phyloP scores from a whole-genome alignment of 1,140 invertebrate genomes.

The Euwallacea similis region DNA sequence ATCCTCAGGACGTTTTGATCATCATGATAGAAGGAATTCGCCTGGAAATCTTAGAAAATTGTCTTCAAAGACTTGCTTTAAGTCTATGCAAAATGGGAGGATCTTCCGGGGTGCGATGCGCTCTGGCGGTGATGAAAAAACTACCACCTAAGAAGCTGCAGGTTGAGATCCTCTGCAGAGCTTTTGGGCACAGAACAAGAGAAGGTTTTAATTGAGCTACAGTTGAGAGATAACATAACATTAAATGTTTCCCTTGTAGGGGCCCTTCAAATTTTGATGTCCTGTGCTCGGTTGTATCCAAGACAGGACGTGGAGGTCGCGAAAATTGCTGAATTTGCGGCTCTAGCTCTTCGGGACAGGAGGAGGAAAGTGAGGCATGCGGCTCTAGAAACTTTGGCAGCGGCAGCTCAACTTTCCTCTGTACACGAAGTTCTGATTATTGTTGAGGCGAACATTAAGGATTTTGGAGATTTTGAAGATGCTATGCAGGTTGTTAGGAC shows the following conservation, averaged over 20 bases:
- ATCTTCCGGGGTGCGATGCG: constrained; percentile 60
- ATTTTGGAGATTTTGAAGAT: constrained; percentile 53
- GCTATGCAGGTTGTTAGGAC: constrained; percentile 59
- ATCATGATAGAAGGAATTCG: constrained; percentile 41
- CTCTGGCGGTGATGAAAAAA: constrained; percentile 68
- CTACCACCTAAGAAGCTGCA: constrained; percentile 63
- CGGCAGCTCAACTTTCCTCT: constrained; percentile 73
- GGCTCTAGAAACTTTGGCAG: constrained; percentile 77
- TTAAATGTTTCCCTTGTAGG: constrained; percentile 53
- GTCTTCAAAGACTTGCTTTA: constrained; percentile 58
- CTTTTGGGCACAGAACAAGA: constrained; percentile 38
- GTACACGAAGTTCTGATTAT: constrained; percentile 56
- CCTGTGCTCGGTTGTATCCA: constrained; percentile 75
- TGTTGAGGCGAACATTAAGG: constrained; percentile 54
- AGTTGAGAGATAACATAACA: too few species aligned
- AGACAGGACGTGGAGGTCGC: constrained; percentile 76
- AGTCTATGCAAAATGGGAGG: constrained; percentile 63
- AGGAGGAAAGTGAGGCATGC: constrained; percentile 76
- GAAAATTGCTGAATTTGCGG: constrained; percentile 61
- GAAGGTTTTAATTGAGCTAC: constrained; percentile 22
- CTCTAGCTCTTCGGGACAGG: constrained; percentile 65
- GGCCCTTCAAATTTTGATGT: constrained; percentile 75
- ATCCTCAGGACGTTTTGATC: constrained; percentile 32
- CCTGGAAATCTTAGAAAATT: constrained; percentile 54
- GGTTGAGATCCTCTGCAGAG: constrained; percentile 32